Conservation (phyloP, 2,113 vertebrate genomes). For the Apaloderma vittatum region DNA sequence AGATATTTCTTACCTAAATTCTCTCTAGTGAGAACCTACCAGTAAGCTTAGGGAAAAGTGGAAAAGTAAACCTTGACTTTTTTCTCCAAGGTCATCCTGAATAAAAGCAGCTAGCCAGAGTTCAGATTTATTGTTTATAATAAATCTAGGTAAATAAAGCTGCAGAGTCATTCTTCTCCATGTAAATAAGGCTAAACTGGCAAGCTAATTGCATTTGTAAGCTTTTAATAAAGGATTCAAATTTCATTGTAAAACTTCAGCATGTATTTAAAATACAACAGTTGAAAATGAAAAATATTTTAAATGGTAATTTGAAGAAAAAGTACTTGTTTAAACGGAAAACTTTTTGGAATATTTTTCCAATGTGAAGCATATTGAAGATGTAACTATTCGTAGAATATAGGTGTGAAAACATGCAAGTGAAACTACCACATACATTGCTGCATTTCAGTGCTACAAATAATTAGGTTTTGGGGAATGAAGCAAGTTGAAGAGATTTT, state of each 20-base stretch:
- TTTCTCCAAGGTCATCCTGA: background rate
- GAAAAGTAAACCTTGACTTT: background rate
- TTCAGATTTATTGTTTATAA: background rate
- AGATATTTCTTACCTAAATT: background rate
- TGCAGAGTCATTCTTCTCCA: fast-evolving
- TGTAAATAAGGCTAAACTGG: background rate
- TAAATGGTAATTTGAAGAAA: background rate
- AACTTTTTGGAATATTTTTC: fast-evolving
- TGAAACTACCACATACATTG: background rate
- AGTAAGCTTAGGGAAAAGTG: background rate
- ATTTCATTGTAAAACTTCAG: background rate
- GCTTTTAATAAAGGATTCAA: background rate
- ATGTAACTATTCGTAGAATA: background rate
- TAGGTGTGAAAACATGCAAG: background rate
- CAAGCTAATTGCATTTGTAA: background rate
- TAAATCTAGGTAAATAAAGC: background rate
- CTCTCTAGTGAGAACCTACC: background rate
- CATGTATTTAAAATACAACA: background rate
- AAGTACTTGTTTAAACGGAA: background rate
- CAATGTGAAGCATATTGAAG: background rate
- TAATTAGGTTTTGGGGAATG: background rate
- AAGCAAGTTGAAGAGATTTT: background rate
- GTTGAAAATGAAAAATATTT: background rate
- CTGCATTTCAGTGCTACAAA: background rate
- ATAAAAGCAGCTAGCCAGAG: fast-evolving